A percentile compares a stretch with the other conserved stretches of the same genome.
These are phyloP conservation scores for Pogonognathellus flavescens DNA, from an alignment of 1,140 invertebrate species.

Conservation along the genomic window DNA sequence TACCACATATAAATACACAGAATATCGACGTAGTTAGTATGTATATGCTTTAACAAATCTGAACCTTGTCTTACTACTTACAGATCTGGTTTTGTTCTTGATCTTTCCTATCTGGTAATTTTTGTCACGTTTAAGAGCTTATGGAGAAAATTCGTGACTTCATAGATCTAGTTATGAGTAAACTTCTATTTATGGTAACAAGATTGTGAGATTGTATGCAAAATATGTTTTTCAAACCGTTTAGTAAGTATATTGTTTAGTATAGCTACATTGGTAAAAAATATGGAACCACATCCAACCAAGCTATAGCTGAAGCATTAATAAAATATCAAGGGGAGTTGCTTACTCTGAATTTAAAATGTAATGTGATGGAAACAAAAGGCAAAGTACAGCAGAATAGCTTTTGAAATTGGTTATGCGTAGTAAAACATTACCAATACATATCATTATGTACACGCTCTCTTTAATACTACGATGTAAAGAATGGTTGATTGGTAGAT, in stretches of 20 bases:
- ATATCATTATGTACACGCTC: neutral
- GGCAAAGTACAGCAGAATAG: neutral
- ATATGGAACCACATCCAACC: neutral
- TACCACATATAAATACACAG: no score
- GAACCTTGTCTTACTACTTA: neutral
- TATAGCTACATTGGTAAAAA: neutral
- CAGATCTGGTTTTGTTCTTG: no score
- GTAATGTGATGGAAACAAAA: no score
- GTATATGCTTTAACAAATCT: no score
- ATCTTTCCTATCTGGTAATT: neutral
- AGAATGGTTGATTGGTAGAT: neutral
- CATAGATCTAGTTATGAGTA: neutral
- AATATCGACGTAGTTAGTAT: neutral
- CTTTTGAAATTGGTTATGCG: neutral
- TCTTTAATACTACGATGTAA: no score
- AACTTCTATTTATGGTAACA: constrained; percentile 42
- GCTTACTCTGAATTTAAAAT: neutral
- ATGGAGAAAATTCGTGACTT: constrained; percentile 9
- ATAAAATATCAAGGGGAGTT: constrained; percentile 43
- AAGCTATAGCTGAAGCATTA: neutral
- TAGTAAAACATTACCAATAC: constrained; percentile 8
- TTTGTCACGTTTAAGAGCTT: constrained; percentile 27
- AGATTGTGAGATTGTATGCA: constrained; percentile 18
- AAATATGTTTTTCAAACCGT: constrained; percentile 17
- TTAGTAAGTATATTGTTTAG: neutral